Evolutionary conservation across 64 coral and sea anemone species (phyloP).

Genomic region (Cladopsammia gracilis): DNA sequence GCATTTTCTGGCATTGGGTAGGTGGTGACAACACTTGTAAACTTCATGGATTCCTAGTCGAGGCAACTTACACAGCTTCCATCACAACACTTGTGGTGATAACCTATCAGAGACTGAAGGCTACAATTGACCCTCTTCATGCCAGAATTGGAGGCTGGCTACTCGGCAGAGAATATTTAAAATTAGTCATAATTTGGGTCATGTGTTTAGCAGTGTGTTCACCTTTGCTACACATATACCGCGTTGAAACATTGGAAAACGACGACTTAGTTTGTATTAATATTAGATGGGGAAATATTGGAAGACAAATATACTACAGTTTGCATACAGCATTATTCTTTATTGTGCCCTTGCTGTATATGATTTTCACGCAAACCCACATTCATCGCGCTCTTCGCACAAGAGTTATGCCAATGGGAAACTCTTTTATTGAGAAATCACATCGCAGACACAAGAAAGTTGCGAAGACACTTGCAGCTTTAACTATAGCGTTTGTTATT

Average conservation of each 20-base stretch:
- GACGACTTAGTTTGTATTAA: background rate
- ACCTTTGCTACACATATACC: background rate
- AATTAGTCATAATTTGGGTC: background rate
- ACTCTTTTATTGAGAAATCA: constrained; percentile 26
- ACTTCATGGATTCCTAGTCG: constrained; percentile 65
- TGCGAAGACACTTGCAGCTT: constrained; percentile 3
- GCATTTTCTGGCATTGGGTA: constrained; percentile 30
- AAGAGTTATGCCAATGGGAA: background rate
- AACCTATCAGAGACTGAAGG: constrained; percentile 2
- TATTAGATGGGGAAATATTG: constrained; percentile 13
- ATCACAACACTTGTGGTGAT: constrained; percentile 50
- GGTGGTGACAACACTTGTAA: constrained; percentile 51
- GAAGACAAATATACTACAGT: constrained; percentile 31
- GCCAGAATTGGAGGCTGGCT: background rate
- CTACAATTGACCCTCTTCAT: constrained; percentile 20
- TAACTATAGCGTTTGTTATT: background rate
- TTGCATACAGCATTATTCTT: constrained; percentile 3
- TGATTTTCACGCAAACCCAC: background rate
- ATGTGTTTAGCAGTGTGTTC: background rate
- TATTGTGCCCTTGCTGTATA: background rate
- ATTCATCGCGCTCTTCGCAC: background rate
- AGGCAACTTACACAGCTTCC: constrained; percentile 43
- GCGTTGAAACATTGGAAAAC: background rate
- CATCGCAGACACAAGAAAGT: background rate
- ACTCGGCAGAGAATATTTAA: background rate